Evolutionary conservation across 2,797 vertebrate genomes (phyloP).

Genomic region (Numenius phaeopus): DNA sequence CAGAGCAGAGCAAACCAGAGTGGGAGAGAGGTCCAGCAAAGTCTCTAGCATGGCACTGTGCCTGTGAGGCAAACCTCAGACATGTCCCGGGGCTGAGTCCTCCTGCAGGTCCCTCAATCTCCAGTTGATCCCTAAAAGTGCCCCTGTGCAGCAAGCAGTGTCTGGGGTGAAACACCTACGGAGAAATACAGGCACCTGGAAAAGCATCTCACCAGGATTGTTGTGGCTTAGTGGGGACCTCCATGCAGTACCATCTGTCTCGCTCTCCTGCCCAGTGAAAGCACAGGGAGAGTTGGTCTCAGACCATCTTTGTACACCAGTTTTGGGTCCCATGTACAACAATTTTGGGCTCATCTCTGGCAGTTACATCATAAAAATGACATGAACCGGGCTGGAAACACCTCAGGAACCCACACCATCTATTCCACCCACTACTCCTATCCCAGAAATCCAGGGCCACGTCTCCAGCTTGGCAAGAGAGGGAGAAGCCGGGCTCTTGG

Average conservation of each 20-base stretch:
- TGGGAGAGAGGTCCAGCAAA: background rate
- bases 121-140: background rate
- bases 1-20: background rate
- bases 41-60: background rate
- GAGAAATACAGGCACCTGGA: background rate
- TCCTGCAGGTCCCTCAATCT: background rate
- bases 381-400: background rate
- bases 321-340: background rate
- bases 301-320: background rate
- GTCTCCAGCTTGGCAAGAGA: background rate
- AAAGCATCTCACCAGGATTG: background rate
- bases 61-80: background rate
- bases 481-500: background rate
- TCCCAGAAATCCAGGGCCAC: background rate
- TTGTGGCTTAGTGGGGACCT: too few relatives aligned
- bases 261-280: background rate
- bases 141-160: background rate
- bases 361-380: background rate
- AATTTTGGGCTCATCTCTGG: background rate
- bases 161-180: background rate
- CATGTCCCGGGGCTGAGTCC: background rate
- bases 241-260: accelerated
- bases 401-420: background rate
- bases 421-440: background rate
- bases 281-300: background rate